These are phyloP conservation scores for Dastarcus helophoroides DNA, from an alignment of 2,888 invertebrate genomes.

Conservation along the genomic window DNA sequence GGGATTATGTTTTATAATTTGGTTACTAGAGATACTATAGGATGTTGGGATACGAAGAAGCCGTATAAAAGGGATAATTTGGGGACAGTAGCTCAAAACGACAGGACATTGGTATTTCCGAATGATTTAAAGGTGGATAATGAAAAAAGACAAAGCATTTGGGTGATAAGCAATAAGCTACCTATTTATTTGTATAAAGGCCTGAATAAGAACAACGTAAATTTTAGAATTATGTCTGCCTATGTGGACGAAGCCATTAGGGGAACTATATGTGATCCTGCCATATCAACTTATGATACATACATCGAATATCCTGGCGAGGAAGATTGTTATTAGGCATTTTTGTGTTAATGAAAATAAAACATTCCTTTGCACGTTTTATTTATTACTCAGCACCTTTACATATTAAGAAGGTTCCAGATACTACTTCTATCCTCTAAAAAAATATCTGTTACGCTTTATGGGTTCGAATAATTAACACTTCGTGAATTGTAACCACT, in stretches of 20 bases:
- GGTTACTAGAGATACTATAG: constrained; percentile 62
- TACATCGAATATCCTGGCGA: constrained; percentile 12
- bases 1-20: constrained; percentile 72
- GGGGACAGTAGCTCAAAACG: constrained; percentile 50
- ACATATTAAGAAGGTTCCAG: no score
- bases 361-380: no score
- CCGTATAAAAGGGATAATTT: constrained; percentile 52
- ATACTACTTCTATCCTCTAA: no score
- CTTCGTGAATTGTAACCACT: no score
- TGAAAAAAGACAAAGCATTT: constrained; percentile 54
- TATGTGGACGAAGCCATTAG: constrained; percentile 50
- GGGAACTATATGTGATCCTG: constrained; percentile 61
- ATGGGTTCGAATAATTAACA: no score
- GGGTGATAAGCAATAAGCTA: constrained; percentile 65
- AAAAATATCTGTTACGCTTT: no score
- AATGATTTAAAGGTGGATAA: constrained; percentile 71
- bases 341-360: not conserved
- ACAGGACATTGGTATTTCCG: constrained; percentile 60
- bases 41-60: constrained; percentile 69
- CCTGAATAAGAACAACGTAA: constrained; percentile 51
- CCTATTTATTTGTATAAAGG: constrained; percentile 60
- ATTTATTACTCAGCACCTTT: no score
- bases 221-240: constrained; percentile 63
- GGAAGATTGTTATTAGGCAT: constrained; percentile 20
- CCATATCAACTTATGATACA: constrained; percentile 19